Evolutionary conservation across 2,797 vertebrate genomes (phyloP).

Genomic region (Zenarchopterus dispar): DNA sequence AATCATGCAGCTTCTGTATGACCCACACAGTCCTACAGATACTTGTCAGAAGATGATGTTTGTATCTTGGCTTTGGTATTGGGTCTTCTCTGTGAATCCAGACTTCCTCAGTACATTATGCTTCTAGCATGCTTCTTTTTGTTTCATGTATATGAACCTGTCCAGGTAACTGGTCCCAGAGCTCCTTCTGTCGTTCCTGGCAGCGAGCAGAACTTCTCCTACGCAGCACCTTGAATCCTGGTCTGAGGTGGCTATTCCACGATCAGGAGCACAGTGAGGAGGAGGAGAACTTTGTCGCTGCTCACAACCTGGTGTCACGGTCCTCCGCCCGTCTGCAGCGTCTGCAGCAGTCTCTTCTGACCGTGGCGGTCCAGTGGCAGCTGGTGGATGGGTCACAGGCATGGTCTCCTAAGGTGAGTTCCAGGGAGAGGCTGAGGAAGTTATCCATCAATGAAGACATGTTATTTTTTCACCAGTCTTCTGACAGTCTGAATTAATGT

Average conservation of each 20-base stretch:
- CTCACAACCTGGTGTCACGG: constrained; percentile 65
- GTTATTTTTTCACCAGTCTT: too few relatives aligned
- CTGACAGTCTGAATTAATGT: too few relatives aligned
- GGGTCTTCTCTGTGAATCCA: too few relatives aligned
- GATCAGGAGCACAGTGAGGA: constrained; percentile 49
- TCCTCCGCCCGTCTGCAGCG: constrained; percentile 67
- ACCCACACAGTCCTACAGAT: too few relatives aligned
- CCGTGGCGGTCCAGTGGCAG: constrained; percentile 64
- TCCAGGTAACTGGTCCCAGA: constrained; percentile 59
- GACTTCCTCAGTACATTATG: not conserved
- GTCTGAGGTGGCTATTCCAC: constrained; percentile 65
- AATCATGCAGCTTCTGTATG: too few relatives aligned
- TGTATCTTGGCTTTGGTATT: too few relatives aligned
- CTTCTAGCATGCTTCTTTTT: not conserved
- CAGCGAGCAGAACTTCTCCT: constrained; percentile 70
- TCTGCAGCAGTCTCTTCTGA: constrained; percentile 67
- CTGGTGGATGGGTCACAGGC: constrained; percentile 28
- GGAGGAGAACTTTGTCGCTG: constrained; percentile 63
- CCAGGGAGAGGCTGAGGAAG: too few relatives aligned
- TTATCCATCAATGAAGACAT: too few relatives aligned
- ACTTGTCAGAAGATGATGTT: too few relatives aligned
- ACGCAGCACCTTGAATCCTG: constrained; percentile 65
- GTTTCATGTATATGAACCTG: not conserved
- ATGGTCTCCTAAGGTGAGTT: constrained; percentile 38
- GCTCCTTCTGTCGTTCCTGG: constrained; percentile 63